Base-by-base conservation (phyloP, 1,140 invertebrate genomes). In the Amphibalanus amphitrite region DNA sequence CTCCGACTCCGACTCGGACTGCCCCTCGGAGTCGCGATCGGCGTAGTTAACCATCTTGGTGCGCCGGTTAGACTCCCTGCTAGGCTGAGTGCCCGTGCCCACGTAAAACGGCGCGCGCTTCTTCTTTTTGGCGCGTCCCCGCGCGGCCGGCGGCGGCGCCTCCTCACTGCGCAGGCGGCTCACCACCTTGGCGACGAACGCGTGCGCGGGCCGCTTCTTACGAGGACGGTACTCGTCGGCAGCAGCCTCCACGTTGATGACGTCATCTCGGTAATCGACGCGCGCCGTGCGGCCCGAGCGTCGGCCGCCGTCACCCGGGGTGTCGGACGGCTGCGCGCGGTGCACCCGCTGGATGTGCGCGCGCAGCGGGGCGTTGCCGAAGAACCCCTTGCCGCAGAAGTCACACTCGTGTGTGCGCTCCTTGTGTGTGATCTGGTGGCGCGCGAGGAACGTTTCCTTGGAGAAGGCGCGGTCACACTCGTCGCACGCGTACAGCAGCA, bases 331-430 rank as follows among this genome's bases (percentile, higher is more conserved):
- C 6, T 59, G 10, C 13, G 47, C 47, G 17, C 47, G 38, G 65
- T 74, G 74, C 25, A 74, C 72, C 17, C 74, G 67, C 64, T 74
- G 72, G 3, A 74, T 70, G 65, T 74, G 74, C 59, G 74, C 74
- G 67, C 74, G 70, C 1, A 72, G 47, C 69, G 74, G 70, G 47
- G 70, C 73, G 28, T 71, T 70, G 33, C 74, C 71, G 0, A 74
- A 71, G 47, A 74, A 73, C 13, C 74, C 72, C 29, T 73, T 72
- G 28, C 69, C 71, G 40, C 74, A 73, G n/a, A 74, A 73, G 70
- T 74, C 70, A 40, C 72, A 74, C 67, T 40, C 33, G 33, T 40
- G 28, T 28, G n/a, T 26, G 69, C 69, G 69, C 69, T 59, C 69
- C n/a, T 23, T 13, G 47, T 59, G 47, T 20, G 20, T 23, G 6